Base-by-base conservation (phyloP, 2,888 invertebrate species). In the Xanthia togata region DNA sequence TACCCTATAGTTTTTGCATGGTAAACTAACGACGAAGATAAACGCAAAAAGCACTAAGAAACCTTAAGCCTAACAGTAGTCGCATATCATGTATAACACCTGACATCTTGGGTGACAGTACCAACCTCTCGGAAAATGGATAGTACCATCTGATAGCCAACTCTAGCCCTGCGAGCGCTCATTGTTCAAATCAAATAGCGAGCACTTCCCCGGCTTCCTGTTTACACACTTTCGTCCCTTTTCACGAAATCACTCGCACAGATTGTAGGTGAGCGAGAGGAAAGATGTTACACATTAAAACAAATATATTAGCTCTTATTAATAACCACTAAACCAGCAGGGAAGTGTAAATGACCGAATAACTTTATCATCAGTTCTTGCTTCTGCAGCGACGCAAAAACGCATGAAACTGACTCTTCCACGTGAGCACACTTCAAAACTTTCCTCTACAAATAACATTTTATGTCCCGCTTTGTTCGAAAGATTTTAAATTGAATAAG, bases 401-500 rank as follows among this genome's bases (percentile, higher is more conserved):
- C 1, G 11, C 23, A 41, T n/a, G 62, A 35, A 70, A 84, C 20
- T 55, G 55, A 50, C n/a, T 84, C 62, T 59, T 70, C 23, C 62
- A 73, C 70, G 44, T 70, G 76, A 84, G 44, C 62, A 59, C 60
- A 78, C 79, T 74, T 78, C 80, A 47, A 73, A 85, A 70, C 64
- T 83, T 74, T 69, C 79, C 73, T 62, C 82, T 72, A 63, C 68
- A 76, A 79, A 76, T 44, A 77, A 73, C 73, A 71, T 67, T 86
- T 79, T 86, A 84, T 80, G 76, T 47, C 60, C 73, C 50, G 60
- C 76, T 85, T 85, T 84, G 77, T 86, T 69, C 73, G 44, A 65
- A 74, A 84, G 81, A 78, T 87, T 85, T 85, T 85, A 87, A 85
- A 85, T 85, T 87, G 87, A 85, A 85, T 85, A 87, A 84, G 85